Conservation (phyloP, 2,113 vertebrate genomes). For the Nestor notabilis region DNA sequence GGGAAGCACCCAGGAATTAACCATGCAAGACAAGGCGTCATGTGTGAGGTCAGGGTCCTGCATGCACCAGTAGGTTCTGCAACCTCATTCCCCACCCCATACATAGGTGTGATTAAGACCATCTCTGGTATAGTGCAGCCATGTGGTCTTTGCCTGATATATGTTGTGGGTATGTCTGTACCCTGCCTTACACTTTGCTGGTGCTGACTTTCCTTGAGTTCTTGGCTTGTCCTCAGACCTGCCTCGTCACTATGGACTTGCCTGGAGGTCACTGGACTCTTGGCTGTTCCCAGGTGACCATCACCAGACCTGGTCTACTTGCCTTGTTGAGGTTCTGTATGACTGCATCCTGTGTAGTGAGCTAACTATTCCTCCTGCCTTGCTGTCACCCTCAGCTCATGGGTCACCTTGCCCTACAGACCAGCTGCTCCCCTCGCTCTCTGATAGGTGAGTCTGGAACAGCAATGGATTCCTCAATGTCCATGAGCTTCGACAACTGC, state of each 20-base stretch:
- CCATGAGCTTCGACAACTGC: neutral
- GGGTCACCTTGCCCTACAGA: neutral
- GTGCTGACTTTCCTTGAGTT: neutral
- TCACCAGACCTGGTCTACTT: neutral
- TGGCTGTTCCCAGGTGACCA: neutral
- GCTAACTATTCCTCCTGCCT: neutral
- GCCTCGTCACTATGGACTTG: neutral
- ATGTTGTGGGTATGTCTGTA: accelerated
- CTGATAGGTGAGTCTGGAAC: neutral
- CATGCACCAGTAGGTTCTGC: neutral
- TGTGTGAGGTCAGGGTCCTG: neutral
- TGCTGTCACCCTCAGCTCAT: neutral
- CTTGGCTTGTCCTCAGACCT: neutral
- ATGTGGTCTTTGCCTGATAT: neutral
- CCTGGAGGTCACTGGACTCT: neutral
- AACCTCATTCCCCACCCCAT: neutral
- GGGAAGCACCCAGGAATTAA: neutral
- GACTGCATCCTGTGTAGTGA: neutral
- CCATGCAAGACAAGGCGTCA: neutral
- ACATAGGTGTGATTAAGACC: neutral
- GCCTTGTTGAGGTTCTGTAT: neutral
- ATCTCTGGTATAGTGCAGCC: neutral
- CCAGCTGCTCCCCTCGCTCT: neutral
- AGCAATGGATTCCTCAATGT: neutral
- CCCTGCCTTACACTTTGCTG: neutral